Evolutionary conservation across 2,113 vertebrate genomes (phyloP).

Genomic region (Pseudopodoces humilis): DNA sequence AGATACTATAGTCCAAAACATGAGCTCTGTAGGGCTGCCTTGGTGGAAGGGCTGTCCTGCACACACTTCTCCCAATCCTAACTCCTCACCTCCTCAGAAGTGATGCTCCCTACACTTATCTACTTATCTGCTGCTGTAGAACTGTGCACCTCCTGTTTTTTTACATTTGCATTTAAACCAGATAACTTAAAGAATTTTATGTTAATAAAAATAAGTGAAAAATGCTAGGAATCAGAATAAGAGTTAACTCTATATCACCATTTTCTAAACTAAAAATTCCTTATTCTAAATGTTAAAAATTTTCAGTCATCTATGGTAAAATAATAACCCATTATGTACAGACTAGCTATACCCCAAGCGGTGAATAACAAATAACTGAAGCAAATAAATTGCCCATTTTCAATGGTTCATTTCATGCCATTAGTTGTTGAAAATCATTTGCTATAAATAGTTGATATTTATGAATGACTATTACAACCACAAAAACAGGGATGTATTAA

Average conservation of each 20-base stretch:
- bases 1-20: neutral
- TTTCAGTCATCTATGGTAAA: neutral
- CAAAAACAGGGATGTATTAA: neutral
- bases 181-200: neutral
- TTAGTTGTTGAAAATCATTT: neutral
- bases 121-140: neutral
- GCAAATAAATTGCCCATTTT: conserved; percentile 15
- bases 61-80: neutral
- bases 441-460: conserved; percentile 5
- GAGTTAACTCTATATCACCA: neutral
- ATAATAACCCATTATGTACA: neutral
- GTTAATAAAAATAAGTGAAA: neutral
- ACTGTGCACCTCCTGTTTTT: neutral
- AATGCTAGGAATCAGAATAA: neutral
- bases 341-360: neutral
- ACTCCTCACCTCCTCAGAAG: neutral
- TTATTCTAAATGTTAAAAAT: neutral
- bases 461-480: neutral
- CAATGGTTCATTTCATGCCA: neutral
- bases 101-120: neutral
- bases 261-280: neutral
- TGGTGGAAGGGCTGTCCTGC: neutral
- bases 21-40: neutral
- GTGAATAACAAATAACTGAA: neutral
- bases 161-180: neutral